Base-by-base conservation (phyloP, 1,140 invertebrate species). In the Drosophila mauritiana region DNA sequence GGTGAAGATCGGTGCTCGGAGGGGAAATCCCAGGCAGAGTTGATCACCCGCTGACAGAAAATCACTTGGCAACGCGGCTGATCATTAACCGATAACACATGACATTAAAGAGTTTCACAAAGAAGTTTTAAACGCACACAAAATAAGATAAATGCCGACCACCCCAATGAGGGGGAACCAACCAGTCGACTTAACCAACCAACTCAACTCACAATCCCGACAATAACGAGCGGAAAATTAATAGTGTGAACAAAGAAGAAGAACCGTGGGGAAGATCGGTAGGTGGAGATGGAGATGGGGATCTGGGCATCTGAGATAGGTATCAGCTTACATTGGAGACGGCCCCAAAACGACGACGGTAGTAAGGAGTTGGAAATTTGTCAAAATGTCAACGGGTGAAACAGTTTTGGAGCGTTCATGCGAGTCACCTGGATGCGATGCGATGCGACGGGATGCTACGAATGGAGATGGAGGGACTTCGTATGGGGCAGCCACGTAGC, bases 321-420 rank as follows among this genome's bases (percentile, higher is more conserved):
- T 88, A 88, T 88, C 85, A 86, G 86, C 81, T 90, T 86, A 80
- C 72, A 82, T 83, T 80, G 77, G 59, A 80, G 73, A 42, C 42
- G 17, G 11, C 46, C 40, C 48, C 40, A 57, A 17, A 25, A 40
- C 49, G 64, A 56, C 51, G 70, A 76, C 63, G 62, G 80, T 78
- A 78, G 86, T 84, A 63, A 84, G 81, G 69, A 79, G 59, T 76
- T 68, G 90, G 70, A 73, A 91, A 91, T 91, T 91, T 91, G 90
- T 91, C 90, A 91, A 91, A 90, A 85, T 91, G 90, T 91, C 90
- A 91, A 91, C 90, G 85, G 90, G 90, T 91, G 83, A 91, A 89
- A 89, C 85, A 88, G 77, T 89, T 89, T 89, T 83, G 43, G 65
- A 70, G 56, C 52, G 27, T 40, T 39, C 46, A 15, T 11, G 15